Evolutionary conservation across 2,888 invertebrate species (phyloP).

Genomic region (Amiota mariae): DNA sequence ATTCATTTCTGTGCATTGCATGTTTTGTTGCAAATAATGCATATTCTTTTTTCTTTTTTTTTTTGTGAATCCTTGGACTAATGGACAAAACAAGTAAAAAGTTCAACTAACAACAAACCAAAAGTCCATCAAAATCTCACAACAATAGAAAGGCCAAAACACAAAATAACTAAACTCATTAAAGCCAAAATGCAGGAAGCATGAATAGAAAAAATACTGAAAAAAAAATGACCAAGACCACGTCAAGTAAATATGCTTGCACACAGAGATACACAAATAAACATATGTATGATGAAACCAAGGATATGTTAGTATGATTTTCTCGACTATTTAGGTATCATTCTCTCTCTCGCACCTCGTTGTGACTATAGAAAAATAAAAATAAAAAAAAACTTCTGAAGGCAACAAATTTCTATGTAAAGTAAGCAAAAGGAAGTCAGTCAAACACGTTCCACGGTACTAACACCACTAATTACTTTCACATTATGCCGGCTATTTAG

Average conservation of each 20-base stretch:
- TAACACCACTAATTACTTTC: conserved; percentile 67
- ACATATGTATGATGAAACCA: no score
- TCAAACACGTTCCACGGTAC: conserved; percentile 25
- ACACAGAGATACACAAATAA: background rate
- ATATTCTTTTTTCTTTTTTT: background rate
- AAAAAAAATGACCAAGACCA: background rate
- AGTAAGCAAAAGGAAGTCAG: background rate
- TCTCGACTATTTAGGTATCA: no score
- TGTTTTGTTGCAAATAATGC: background rate
- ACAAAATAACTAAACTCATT: no score
- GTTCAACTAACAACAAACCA: background rate
- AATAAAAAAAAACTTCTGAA: no score
- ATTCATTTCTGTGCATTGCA: no score
- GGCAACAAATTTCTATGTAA: no score
- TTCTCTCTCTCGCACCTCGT: no score
- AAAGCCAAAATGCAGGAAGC: no score
- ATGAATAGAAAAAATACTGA: background rate
- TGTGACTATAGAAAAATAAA: no score
- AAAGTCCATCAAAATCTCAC: no score
- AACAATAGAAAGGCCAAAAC: no score
- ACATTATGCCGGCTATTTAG: conserved; percentile 68
- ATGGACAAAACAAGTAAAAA: background rate
- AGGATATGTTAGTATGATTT: no score
- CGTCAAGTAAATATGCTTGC: background rate
- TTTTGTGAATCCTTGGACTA: background rate